Conservation (phyloP, 2,888 invertebrate species). For the Phasia obesa region DNA sequence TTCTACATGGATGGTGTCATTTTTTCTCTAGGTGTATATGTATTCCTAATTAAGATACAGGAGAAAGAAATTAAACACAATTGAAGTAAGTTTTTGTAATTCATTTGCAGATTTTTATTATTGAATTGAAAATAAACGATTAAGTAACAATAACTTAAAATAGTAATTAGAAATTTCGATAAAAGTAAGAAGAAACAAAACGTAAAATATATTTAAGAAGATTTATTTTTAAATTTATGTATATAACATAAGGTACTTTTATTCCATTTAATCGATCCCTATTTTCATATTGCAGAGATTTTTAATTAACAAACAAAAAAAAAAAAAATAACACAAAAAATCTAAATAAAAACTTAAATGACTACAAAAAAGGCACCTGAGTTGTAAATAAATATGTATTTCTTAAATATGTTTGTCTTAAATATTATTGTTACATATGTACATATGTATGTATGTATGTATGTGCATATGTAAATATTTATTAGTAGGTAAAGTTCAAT, state of each 20-base stretch:
- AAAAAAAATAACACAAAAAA: constrained; percentile 55
- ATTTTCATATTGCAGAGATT: constrained; percentile 60
- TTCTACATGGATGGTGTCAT: too few species aligned
- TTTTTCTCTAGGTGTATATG: too few species aligned
- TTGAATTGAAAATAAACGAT: constrained; percentile 62
- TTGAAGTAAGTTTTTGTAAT: constrained; percentile 10
- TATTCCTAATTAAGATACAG: too few species aligned
- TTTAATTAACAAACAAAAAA: constrained; percentile 40
- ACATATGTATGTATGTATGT: neutral
- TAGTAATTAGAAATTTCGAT: constrained; percentile 48
- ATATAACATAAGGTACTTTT: constrained; percentile 69
- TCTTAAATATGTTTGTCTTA: too few species aligned
- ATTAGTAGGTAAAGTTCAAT: too few species aligned
- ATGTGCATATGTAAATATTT: too few species aligned
- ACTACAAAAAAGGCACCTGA: constrained; percentile 81
- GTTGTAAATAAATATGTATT: constrained; percentile 73
- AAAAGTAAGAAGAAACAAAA: constrained; percentile 32
- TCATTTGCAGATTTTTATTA: constrained; percentile 48
- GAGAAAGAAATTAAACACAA: too few species aligned
- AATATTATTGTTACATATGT: too few species aligned
- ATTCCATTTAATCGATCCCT: constrained; percentile 61
- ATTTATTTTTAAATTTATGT: neutral
- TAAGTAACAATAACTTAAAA: constrained; percentile 69
- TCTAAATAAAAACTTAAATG: constrained; percentile 79
- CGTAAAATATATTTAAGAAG: constrained; percentile 21